Base-by-base conservation (phyloP, 1,140 invertebrate genomes). In the Drosophila grimshawi region DNA sequence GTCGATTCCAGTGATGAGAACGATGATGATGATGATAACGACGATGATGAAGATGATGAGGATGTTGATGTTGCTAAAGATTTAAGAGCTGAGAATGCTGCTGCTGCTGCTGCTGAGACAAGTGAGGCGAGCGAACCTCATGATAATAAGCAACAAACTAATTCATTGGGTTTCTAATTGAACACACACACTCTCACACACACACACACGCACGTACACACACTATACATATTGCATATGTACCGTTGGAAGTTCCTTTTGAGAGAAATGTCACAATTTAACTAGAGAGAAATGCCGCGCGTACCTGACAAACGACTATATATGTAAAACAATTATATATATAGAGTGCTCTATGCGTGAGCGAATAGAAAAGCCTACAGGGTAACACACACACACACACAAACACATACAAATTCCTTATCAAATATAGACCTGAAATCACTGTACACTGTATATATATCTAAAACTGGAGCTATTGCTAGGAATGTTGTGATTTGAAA, bases 271-370 rank as follows among this genome's bases (percentile, higher is more conserved):
- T 70, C 72, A 69, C 10, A 30, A 74, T 62, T 69, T 83, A 83
- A 85, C 80, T 83, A 83, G 83, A 88, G 83, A 88, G 79, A 86
- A 88, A 86, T 80, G 74, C 80, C 78, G 74, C 80, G 85, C 78
- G 85, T 88, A 88, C 85, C 85, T 88, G 85, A 88, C 61, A 77
- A 77, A 7, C n/a, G 10, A 43, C 39, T 55, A 56, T 29, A 61
- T 70, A 81, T 77, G 76, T 77, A 71, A 69, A 52, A 6, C 5
- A 4, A 33, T 5, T 33, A 33, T 59, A 64, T 19, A 62, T 48
- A 67, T 71, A 71, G 64, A 74, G 57, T 39, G 53, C 62, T 75
- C 63, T 57, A 60, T 65, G 67, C 62, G 71, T 71, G 62, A 76
- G 60, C 61, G 46, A 57, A 45, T 45, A 30, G 51, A 45, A 19